Evolutionary conservation across 2,888 invertebrate genomes (phyloP).

Genomic region (Drosophila paranaensis): DNA sequence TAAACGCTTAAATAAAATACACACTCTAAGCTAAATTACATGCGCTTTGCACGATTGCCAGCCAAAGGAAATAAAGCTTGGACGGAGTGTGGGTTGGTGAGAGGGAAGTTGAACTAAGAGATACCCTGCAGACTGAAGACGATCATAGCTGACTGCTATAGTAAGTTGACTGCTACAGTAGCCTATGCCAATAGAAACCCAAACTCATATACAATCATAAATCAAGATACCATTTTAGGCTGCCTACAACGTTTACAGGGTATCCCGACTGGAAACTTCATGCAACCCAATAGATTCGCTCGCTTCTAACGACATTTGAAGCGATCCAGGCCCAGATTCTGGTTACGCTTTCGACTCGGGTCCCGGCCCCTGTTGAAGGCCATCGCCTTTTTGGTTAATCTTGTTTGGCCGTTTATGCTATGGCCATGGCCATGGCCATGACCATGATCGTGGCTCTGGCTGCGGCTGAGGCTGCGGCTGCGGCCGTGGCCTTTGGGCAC

Average conservation of each 20-base stretch:
- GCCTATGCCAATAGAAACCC: not conserved
- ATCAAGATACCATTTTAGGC: too few relatives aligned
- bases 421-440: slow-evolving; percentile 25
- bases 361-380: slow-evolving; percentile 40
- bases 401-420: slow-evolving; percentile 60
- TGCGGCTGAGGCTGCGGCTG: not conserved
- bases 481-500: slow-evolving; percentile 47
- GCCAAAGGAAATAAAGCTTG: slow-evolving; percentile 29
- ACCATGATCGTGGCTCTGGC: not conserved
- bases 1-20: slow-evolving; percentile 81
- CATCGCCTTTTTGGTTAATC: slow-evolving; percentile 68
- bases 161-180: too few relatives aligned
- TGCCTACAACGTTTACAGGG: not conserved
- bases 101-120: not conserved
- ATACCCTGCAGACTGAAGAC: slow-evolving; percentile 19
- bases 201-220: not conserved
- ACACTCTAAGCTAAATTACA: slow-evolving; percentile 77
- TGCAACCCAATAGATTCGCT: slow-evolving; percentile 22
- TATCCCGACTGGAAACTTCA: not conserved
- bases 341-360: slow-evolving; percentile 1
- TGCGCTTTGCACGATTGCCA: slow-evolving; percentile 61
- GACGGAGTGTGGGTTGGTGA: not conserved
- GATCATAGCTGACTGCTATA: too few relatives aligned
- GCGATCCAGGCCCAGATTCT: slow-evolving; percentile 32
- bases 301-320: slow-evolving; percentile 71